Evolutionary conservation across 2,888 invertebrate species (phyloP), one percentile per base, ranked within the genome.

Genomic region (Aphodius granarius): DNA sequence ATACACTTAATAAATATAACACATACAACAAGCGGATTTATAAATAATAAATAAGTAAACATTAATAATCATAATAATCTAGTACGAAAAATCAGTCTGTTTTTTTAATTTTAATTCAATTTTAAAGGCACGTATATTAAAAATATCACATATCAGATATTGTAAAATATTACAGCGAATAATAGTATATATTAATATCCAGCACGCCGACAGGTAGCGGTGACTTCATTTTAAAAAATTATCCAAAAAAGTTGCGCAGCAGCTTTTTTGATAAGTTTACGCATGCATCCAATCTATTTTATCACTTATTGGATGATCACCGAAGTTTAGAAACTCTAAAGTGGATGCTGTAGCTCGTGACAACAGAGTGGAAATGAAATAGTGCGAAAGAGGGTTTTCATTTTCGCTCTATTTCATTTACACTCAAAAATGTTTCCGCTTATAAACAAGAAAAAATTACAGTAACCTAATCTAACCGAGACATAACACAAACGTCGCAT

Each of bases 241-340:
- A 21, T 20, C 62, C 22, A 68, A 72, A 72, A 19, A 19, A 18
- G 63, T 72, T 72, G 72, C 21, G 18, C 64, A 72, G 72, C 72
- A 72, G 63, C 63, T 72, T 23, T 71, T 72, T 72, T 62, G 21
- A 72, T 63, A 72, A 63, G 19, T 23, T 72, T 19, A 43, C n/a
- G n/a, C n/a, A n/a, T n/a, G n/a, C n/a, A n/a, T n/a, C n/a, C n/a
- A n/a, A n/a, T n/a, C n/a, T n/a, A n/a, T n/a, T n/a, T n/a, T n/a
- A n/a, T n/a, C n/a, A n/a, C n/a, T n/a, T n/a, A n/a, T n/a, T n/a
- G n/a, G n/a, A n/a, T n/a, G n/a, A n/a, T n/a, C n/a, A n/a, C n/a
- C n/a, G n/a, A n/a, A n/a, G n/a, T n/a, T n/a, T n/a, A n/a, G n/a
- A n/a, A n/a, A n/a, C n/a, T n/a, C n/a, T n/a, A n/a, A n/a, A n/a